These are phyloP conservation scores for Mnemiopsis leidyi DNA, from an alignment of 37 sponge, comb jelly and placozoan genomes.

Conservation along the genomic window DNA sequence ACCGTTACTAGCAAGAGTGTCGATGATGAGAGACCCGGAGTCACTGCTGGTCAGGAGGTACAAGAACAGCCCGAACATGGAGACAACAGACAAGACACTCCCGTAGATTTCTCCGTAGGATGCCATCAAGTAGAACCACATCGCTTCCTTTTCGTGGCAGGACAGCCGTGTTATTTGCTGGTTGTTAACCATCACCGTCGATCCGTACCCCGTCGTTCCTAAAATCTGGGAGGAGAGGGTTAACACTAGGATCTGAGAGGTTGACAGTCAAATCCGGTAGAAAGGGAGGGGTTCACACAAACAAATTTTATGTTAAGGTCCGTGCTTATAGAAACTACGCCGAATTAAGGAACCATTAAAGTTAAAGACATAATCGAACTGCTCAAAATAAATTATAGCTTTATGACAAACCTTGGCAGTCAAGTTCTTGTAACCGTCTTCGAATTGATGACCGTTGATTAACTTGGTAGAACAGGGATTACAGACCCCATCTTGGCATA, in stretches of 20 bases:
- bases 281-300: too few relatives aligned
- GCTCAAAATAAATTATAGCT: too few relatives aligned
- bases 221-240: not conserved
- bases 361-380: too few relatives aligned
- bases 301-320: too few relatives aligned
- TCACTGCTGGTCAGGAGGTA: conserved; percentile 51
- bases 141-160: not conserved
- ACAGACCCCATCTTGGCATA: not conserved
- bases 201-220: not conserved
- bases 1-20: conserved; percentile 28
- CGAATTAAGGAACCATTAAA: too few relatives aligned
- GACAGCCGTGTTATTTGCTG: conserved; percentile 12
- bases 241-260: too few relatives aligned
- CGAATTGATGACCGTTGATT: not conserved
- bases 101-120: conserved; percentile 26
- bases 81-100: not conserved
- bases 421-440: too few relatives aligned
- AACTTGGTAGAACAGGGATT: not conserved
- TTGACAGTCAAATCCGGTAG: too few relatives aligned
- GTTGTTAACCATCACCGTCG: not conserved
- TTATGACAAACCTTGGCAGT: too few relatives aligned
- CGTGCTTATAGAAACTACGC: too few relatives aligned
- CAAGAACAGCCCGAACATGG: not conserved
- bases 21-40: conserved; percentile 1
- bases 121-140: conserved; percentile 40